Conservation (phyloP, 2,888 invertebrate species). For the Heliconius ethilla region DNA sequence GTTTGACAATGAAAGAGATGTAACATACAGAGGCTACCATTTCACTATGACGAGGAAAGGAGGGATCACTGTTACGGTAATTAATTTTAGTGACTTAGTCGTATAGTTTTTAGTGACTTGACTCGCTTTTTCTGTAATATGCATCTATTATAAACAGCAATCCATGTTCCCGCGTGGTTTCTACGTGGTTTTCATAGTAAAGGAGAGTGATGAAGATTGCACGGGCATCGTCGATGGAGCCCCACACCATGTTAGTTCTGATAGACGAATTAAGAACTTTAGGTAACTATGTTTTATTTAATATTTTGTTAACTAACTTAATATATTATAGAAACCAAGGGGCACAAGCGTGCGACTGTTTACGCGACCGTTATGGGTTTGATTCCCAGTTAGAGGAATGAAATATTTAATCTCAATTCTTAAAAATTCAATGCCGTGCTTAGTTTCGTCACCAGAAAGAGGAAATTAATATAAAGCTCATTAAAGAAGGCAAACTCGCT, state of each 20-base stretch:
- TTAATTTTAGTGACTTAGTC: conserved; percentile 49
- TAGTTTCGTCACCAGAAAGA: too few relatives aligned
- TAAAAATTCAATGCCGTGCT: too few relatives aligned
- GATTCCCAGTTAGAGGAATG: too few relatives aligned
- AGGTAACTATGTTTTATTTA: conserved; percentile 42
- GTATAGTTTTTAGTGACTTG: neutral
- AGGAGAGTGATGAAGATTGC: conserved; percentile 75
- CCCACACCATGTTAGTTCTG: neutral
- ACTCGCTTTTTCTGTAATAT: neutral
- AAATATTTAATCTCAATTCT: too few relatives aligned
- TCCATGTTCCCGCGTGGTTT: conserved; percentile 82
- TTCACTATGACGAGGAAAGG: conserved; percentile 89
- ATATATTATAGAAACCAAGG: too few relatives aligned
- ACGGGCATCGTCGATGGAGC: conserved; percentile 48
- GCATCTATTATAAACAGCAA: conserved; percentile 72
- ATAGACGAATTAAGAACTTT: conserved; percentile 49
- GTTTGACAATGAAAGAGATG: conserved; percentile 88
- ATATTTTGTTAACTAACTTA: neutral
- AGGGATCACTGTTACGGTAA: conserved; percentile 89
- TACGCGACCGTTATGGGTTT: too few relatives aligned
- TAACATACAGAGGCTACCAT: conserved; percentile 87
- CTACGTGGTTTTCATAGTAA: conserved; percentile 87
- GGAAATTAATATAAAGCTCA: too few relatives aligned
- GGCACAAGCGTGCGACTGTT: too few relatives aligned
- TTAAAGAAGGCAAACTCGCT: too few relatives aligned